Percentiles rank a stretch among this genome's conserved stretches.
Evolutionary conservation across 2,888 invertebrate genomes (phyloP).

Genomic region (Altica lythri): DNA sequence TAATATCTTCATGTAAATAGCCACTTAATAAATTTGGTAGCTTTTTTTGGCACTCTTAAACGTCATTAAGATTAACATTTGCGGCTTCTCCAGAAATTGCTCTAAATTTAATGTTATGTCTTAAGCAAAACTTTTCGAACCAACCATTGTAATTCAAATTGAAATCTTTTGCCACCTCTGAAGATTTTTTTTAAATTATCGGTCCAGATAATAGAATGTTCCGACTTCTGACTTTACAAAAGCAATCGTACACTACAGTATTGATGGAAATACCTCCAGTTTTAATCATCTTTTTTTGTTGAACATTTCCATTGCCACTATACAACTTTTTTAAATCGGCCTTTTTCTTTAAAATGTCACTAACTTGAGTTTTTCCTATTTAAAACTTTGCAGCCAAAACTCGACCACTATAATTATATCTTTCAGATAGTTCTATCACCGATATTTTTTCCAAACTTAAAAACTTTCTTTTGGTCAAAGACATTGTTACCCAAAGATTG

Average conservation of each 20-base stretch:
- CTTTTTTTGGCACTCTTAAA: too few relatives aligned
- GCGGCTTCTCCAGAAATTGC: too few relatives aligned
- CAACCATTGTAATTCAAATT: too few relatives aligned
- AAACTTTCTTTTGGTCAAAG: not conserved
- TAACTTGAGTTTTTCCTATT: not conserved
- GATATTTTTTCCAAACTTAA: not conserved
- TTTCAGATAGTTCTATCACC: not conserved
- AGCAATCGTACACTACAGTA: conserved; percentile 2
- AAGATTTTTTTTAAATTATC: conserved; percentile 2
- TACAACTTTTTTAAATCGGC: not conserved
- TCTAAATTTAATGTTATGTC: too few relatives aligned
- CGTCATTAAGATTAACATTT: too few relatives aligned
- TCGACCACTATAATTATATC: not conserved
- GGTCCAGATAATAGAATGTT: conserved; percentile 5
- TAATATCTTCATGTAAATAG: too few relatives aligned
- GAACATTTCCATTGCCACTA: not conserved
- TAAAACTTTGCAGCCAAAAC: not conserved
- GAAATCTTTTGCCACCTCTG: too few relatives aligned
- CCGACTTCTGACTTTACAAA: conserved; percentile 1
- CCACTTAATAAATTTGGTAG: too few relatives aligned
- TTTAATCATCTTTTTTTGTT: conserved; percentile 5
- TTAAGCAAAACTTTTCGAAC: too few relatives aligned
- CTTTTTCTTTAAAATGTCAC: not conserved
- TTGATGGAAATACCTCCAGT: conserved; percentile 2
- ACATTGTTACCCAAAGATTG: too few relatives aligned